These are phyloP conservation scores for Aphrocallistes beatrix DNA, from an alignment of 37 sponge, comb jelly and placozoan species.

Conservation along the genomic window DNA sequence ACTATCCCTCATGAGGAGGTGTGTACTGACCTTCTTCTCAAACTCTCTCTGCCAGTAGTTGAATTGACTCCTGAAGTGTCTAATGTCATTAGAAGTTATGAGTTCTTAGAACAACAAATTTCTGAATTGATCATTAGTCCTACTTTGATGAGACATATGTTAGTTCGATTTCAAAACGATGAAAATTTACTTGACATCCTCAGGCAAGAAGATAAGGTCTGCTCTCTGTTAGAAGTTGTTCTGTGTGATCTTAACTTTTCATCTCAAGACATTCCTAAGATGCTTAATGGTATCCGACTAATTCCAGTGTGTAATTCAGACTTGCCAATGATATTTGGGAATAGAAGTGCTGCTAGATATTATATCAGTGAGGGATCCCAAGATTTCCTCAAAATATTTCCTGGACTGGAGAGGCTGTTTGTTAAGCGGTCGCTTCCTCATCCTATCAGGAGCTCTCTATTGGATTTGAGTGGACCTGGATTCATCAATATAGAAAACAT, in stretches of 20 bases:
- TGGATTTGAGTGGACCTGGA: neutral
- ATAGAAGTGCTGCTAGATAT: too few relatives aligned
- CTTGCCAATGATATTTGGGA: neutral
- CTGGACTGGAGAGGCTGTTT: neutral
- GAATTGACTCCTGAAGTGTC: neutral
- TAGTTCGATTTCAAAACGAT: neutral
- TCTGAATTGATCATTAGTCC: neutral
- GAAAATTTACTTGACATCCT: neutral
- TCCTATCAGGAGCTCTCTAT: neutral
- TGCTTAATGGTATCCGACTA: neutral
- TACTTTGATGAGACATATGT: neutral
- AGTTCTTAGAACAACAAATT: neutral
- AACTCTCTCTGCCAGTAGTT: neutral
- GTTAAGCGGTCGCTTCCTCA: neutral
- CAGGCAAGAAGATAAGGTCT: neutral
- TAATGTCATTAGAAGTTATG: neutral
- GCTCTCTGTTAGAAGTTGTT: neutral
- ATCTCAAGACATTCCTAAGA: too few relatives aligned
- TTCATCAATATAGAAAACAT: neutral
- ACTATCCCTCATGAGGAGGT: neutral
- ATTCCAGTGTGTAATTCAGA: neutral
- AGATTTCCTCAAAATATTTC: neutral
- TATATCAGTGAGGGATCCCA: neutral
- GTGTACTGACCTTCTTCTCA: neutral
- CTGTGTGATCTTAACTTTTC: neutral